Evolutionary conservation across 92 coral and sea anemone species (phyloP), one percentile per base, ranked within the genome.

Genomic region (Epizoanthus rinbou): DNA sequence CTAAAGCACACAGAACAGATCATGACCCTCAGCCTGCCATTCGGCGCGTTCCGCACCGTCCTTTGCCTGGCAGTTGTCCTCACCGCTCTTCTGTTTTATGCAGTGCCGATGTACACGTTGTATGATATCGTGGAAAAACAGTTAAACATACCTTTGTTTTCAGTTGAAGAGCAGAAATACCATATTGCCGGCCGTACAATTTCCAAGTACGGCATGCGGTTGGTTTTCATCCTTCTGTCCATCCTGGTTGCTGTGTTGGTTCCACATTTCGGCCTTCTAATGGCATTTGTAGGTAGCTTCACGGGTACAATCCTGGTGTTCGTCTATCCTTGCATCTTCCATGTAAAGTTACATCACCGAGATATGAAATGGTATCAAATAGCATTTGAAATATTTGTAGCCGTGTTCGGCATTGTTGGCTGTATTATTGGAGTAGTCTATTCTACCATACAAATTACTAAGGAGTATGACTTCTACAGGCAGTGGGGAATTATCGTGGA

Each of bases 401-500:
- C 94, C 64, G 57, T 80, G 23, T 88, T 93, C 50, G 98, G 98
- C 14, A 28, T 88, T 18, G 86, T 93, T 4, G 90, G 95, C 11
- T 93, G 93, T 79, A 31, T 88, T 19, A 87, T 92, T 68, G 98
- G 98, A 57, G 95, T 93, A 13, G 83, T 76, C 2, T 93, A 84
- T 67, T 91, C 98, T 21, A 90, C 95, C 19, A 84, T 93, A 53
- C 98, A 93, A 66, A 93, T 93, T 53, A 94, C 95, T 19, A 93
- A 89, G 56, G 98, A 93, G 66, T 93, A 93, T 75, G 95, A 93
- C 53, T 93, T 93, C 85, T 93, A 93, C 54, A 87, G 91, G 45
- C 92, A 91, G 91, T 93, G 98, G 98, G 95, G 98, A 81, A 93
- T 93, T 59, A 94, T 91, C 35, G 93, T 94, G 16, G 95, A 93